Evolutionary conservation across 2,113 vertebrate species (phyloP), one percentile per base, ranked within the genome.

Genomic region (Equus przewalskii): DNA sequence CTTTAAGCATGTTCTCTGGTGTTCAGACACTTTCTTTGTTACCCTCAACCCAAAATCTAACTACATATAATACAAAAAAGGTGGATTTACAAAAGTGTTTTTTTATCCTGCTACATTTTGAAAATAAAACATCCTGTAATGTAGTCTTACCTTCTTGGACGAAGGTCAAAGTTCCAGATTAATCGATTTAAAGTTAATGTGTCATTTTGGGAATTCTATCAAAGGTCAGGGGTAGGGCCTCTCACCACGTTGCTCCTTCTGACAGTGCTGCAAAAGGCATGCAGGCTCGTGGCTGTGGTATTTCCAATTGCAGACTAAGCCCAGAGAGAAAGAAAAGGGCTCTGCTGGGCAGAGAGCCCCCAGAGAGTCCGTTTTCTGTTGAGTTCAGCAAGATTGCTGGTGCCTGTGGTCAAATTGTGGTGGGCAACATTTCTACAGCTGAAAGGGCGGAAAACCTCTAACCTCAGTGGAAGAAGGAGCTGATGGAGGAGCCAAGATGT

Each of bases 201-300:
- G 96, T 94, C 97, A n/a, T 92, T 97, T 97, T 96, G 95, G 96
- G 94, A 98, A 97, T 97, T 7, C 84, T 96, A 80, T 83, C 86
- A 93, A 96, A 98, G 92, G 93, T 98, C 89, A 51, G 54, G 72
- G 82, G 62, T 75, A 92, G 76, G 44, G 93, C 15, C 89, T 95
- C 7, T 0, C 10, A 49, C 70, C 41, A n/a, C 19, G 58, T 92
- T 96, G 75, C 84, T 97, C 26, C 0, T 30, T 93, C 33, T 79
- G 84, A 94, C 56, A 65, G 92, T 22, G 13, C 97, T 97, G 95
- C 54, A 89, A 94, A 98, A 36, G 80, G 78, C 88, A 15, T 28
- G 72, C 79, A 78, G 65, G 81, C 18, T 92, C 87, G 41, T 1
- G 10, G 49, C 44, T 64, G 16, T 84, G 58, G 94, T 80, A 33